Percentiles rank a stretch among this genome's conserved stretches.
Conservation (phyloP, 2,888 invertebrate genomes). For the Cryptocephalus moraei region DNA sequence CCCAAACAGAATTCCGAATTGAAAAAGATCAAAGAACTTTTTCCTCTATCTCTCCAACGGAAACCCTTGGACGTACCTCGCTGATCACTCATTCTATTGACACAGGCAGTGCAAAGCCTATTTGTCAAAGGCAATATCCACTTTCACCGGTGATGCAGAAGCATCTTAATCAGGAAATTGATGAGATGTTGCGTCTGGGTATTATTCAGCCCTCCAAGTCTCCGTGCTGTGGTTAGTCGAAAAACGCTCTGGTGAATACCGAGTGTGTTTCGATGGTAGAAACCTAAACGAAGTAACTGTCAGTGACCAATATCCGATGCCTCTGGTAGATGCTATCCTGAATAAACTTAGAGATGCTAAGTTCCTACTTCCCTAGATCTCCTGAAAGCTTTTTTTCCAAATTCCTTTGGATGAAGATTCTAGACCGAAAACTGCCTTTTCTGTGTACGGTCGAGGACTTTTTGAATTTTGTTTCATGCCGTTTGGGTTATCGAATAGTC, state of each 20-base stretch:
- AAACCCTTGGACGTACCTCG: constrained; percentile 4
- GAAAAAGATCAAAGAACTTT: background rate
- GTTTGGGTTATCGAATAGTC: constrained; percentile 10
- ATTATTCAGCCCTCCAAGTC: constrained; percentile 21
- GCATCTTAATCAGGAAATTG: constrained; percentile 7
- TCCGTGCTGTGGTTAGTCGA: constrained; percentile 22
- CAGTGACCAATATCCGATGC: constrained; percentile 25
- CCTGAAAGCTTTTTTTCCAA: constrained; percentile 21
- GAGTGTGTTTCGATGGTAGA: constrained; percentile 25
- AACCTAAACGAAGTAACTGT: constrained; percentile 23
- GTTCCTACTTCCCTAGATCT: constrained; percentile 25
- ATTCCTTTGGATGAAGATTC: constrained; percentile 12
- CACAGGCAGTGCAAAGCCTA: constrained; percentile 2
- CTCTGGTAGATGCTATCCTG: constrained; percentile 20
- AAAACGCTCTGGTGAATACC: constrained; percentile 16
- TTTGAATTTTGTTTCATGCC: constrained; percentile 9
- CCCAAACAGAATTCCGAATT: background rate
- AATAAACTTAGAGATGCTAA: constrained; percentile 20
- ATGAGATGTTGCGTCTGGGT: constrained; percentile 5
- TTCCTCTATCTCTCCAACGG: background rate
- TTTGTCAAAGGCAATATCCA: constrained; percentile 6
- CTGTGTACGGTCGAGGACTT: constrained; percentile 7
- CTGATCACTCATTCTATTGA: constrained; percentile 7
- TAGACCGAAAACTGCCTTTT: constrained; percentile 7
- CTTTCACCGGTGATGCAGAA: constrained; percentile 7